Evolutionary conservation across 1,140 invertebrate species (phyloP), one percentile per base, ranked within the genome.

Genomic region (Linepithema humile): DNA sequence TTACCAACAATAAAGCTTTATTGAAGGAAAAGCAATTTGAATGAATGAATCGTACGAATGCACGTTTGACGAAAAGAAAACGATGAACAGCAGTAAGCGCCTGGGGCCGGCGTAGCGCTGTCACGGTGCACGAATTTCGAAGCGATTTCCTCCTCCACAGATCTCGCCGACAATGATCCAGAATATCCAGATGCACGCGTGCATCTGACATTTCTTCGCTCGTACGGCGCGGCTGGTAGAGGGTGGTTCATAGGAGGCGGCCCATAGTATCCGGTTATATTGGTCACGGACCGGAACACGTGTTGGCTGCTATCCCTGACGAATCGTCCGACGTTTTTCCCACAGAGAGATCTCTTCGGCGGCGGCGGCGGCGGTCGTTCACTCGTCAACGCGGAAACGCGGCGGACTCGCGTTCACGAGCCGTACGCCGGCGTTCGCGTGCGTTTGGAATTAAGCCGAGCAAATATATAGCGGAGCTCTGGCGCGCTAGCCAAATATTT

Each of bases 191-290:
- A 89, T 89, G 87, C 67, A 67, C 74, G 73, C 87, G 84, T 88
- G 87, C 87, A 89, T 83, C 83, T 80, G 87, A 88, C 86, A 64
- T 72, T 70, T 55, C 78, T 88, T 75, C 73, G 35, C 72, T 53
- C 48, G 65, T 50, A 40, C 67, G 57, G 43, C 29, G n/a, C 3
- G 32, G 26, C 10, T 50, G 70, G 26, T 78, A 65, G 86, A 78
- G 84, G 84, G 86, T 85, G 78, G 86, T 50, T 85, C 74, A 50
- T 72, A 59, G 64, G 62, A 69, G 35, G 35, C 29, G 53, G 60
- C 55, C 29, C 62, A 38, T 38, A 69, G 10, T 94, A 94, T 94
- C 93, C 93, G 93, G 93, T 93, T 93, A 91, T 92, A 94, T 94
- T 94, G 89, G 93, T 93, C 91, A 94, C 91, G 93, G 92, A 80